Evolutionary conservation across 2,888 invertebrate genomes (phyloP), one percentile per base, ranked within the genome.

Genomic region (Caenorhabditis sinica): DNA sequence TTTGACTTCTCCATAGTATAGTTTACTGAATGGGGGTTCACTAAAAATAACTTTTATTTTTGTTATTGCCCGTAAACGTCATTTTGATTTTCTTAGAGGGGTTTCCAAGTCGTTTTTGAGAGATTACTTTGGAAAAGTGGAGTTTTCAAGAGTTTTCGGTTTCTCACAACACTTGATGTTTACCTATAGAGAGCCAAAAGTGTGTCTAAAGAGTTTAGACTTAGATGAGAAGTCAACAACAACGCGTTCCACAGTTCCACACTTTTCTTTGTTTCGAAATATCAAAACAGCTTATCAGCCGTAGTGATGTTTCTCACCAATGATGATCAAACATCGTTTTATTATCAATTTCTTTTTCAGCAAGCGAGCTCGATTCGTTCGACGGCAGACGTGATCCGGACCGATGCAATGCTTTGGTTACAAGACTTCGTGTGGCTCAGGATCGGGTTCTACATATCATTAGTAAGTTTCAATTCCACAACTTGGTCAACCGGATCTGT

Each of bases 351-450:
- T 53, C n/a, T 11, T 73, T 82, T 86, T 68, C 87, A 86, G 87
- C 89, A n/a, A 83, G 96, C 87, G 98, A 99, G 94, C 94, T 99
- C 94, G 98, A 99, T 94, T 97, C 97, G 91, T 99, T 99, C 94
- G 98, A 99, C 94, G 98, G 98, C n/a, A 95, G 98, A 63, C 68
- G 98, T 92, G 98, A 99, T 93, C 98, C 98, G 0, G 97, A 97
- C 93, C 94, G 98, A 93, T 99, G 98, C 93, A 96, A 97, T 76
- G 95, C 96, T 28, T 95, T 99, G 91, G 98, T 99, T 90, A 97
- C 96, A 93, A 96, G 97, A 93, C 94, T 99, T 90, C 95, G 98
- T 75, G 96, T 96, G 93, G 97, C 97, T 89, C 98, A 97, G 94
- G 93, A 93, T 75, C 86, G 91, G 13, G 91, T 93, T 23, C 81